These are phyloP conservation scores for Mycteria americana DNA, from an alignment of 2,797 vertebrate species.

Conservation along the genomic window DNA sequence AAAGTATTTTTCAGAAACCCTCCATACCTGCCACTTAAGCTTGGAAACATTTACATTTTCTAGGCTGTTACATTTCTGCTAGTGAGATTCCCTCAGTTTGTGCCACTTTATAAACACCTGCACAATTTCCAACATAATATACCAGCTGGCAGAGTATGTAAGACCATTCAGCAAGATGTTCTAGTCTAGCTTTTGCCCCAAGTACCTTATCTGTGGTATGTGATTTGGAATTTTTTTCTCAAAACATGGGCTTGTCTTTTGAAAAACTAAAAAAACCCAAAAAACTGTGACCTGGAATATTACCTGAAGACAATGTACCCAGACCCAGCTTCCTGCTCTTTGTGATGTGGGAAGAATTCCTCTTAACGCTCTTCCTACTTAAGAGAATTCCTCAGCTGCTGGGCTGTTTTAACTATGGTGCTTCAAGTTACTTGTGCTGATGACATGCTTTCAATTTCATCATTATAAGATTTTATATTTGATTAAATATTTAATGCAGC, in stretches of 20 bases:
- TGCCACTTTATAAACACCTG: background rate
- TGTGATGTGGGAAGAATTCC: background rate
- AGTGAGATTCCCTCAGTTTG: background rate
- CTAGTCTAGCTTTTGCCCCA: background rate
- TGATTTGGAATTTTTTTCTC: background rate
- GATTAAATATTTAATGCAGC: background rate
- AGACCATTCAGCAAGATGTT: background rate
- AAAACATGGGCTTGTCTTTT: background rate
- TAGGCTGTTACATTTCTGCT: background rate
- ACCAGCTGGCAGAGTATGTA: background rate
- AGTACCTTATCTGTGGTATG: background rate
- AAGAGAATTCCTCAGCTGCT: background rate
- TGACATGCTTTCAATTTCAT: background rate
- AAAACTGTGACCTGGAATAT: background rate
- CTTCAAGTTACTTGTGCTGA: background rate
- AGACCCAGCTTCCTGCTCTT: background rate
- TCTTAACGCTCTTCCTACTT: background rate
- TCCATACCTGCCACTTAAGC: background rate
- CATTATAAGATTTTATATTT: background rate
- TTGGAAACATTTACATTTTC: background rate
- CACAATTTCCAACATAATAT: background rate
- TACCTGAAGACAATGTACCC: background rate
- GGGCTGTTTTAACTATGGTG: background rate
- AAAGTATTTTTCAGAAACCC: background rate
- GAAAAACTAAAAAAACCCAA: background rate